Evolutionary conservation across 2,797 vertebrate species (phyloP).

Genomic region (Phrynocephalus forsythii): DNA sequence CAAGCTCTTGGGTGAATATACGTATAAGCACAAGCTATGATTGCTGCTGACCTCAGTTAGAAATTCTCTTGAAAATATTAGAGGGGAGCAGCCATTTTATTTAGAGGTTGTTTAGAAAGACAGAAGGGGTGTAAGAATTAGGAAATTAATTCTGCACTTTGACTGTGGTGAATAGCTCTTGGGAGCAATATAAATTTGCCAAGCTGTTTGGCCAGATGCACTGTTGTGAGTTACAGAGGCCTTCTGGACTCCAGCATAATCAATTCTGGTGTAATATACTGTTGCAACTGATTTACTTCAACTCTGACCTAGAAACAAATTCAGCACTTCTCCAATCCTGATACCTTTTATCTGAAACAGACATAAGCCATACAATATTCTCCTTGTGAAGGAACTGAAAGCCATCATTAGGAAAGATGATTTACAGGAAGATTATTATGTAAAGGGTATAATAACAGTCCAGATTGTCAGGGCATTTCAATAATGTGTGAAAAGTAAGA

Average conservation of each 20-base stretch:
- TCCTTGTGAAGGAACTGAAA: not conserved
- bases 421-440: rapidly evolving
- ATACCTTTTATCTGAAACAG: not conserved
- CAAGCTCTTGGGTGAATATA: not conserved
- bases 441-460: rapidly evolving
- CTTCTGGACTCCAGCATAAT: not conserved
- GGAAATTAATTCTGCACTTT: constrained; percentile 13
- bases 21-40: too few species aligned
- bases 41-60: not conserved
- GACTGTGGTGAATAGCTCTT: not conserved
- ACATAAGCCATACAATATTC: rapidly evolving
- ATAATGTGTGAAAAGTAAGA: not conserved
- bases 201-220: rapidly evolving
- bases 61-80: not conserved
- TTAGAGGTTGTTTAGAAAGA: rapidly evolving
- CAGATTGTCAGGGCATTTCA: not conserved
- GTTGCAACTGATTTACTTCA: not conserved
- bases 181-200: not conserved
- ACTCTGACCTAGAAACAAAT: constrained; percentile 42
- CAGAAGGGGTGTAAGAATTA: not conserved
- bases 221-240: not conserved
- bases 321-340: rapidly evolving
- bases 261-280: constrained; percentile 4
- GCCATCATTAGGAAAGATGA: not conserved
- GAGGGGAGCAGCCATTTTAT: not conserved